Evolutionary conservation across 2,888 invertebrate species (phyloP), one percentile per base, ranked within the genome.

Genomic region (Synanthedon tipuliformis): DNA sequence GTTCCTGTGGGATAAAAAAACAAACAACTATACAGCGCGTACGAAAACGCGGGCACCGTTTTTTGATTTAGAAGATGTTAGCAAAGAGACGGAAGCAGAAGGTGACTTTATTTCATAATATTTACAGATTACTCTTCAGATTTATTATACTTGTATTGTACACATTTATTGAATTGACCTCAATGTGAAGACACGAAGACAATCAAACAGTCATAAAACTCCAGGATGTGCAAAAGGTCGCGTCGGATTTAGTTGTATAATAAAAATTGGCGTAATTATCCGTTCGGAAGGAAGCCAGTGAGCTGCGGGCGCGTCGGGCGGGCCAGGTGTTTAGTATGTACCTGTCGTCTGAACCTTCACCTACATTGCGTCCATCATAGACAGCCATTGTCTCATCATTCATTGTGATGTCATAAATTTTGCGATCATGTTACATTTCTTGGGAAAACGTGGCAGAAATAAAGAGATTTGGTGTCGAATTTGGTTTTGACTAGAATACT

Each of bases 261-360:
- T 13, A 45, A 13, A n/a, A 12, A 49, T 49, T 49, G 5, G 49
- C 49, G 16, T 16, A 49, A 49, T 49, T 49, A 18, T 11, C 15
- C 8, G 15, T 16, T 48, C 61, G 68, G 67, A 66, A 68, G 68
- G 68, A 68, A 65, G 61, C 57, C 50, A 8, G 48, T 23, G 53
- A 27, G 18, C n/a, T 45, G 53, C 5, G 12, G 41, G 23, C 3
- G 41, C 27, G 15, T 41, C 50, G 34, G 51, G 48, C 50, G 49
- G 56, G 58, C 59, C 56, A 53, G 54, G 52, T 61, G 59, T 65
- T 75, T 71, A 69, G 71, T 75, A 78, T 76, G 76, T 70, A 58
- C 40, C 48, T 27, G 56, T 40, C 62, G 71, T 71, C 23, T 45
- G 60, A 58, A 55, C 78, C 78, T 78, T 78, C 73, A 78, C 78